Conservation (phyloP, 2,797 vertebrate genomes). For the Cossypha dichroa region DNA sequence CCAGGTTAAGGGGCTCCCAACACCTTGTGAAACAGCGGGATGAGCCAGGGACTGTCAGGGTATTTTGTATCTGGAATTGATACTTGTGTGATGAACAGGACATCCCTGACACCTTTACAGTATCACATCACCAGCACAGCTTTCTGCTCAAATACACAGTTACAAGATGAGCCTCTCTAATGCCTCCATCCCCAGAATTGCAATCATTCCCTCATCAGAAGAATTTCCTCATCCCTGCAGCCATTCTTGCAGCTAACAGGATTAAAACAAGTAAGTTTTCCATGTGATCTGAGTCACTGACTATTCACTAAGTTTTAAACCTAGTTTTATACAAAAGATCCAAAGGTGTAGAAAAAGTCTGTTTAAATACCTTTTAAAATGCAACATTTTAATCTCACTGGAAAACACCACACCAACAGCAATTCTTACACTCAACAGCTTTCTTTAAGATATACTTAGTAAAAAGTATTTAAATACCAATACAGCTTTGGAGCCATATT, state of each 20-base stretch:
- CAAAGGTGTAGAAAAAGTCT: neutral
- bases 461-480: neutral
- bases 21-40: neutral
- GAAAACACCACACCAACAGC: neutral
- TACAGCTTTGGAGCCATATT: neutral
- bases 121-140: accelerated
- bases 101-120: neutral
- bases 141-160: neutral
- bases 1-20: neutral
- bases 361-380: neutral
- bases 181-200: neutral
- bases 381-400: neutral
- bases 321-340: neutral
- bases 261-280: neutral
- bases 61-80: neutral
- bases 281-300: neutral
- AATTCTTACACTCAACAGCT: neutral
- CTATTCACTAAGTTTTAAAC: neutral
- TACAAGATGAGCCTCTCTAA: neutral
- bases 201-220: neutral
- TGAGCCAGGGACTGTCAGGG: neutral
- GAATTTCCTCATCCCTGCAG: neutral
- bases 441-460: neutral
- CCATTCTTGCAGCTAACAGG: neutral
- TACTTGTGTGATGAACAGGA: neutral